These are phyloP conservation scores for Drusus annulatus DNA, from an alignment of 1,140 invertebrate genomes.

Conservation along the genomic window DNA sequence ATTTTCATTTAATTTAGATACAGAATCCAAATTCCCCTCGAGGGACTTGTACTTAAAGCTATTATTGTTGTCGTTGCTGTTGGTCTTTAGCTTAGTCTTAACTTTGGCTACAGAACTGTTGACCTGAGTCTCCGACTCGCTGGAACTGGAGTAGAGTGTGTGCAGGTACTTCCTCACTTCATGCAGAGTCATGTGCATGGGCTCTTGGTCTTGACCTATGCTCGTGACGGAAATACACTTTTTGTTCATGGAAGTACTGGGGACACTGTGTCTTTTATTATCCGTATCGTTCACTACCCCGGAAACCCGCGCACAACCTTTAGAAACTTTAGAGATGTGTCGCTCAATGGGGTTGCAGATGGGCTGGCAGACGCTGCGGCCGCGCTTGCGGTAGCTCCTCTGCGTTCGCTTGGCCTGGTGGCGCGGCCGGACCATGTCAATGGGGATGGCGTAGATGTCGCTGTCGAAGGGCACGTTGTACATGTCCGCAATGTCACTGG, in stretches of 20 bases:
- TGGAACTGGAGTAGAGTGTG: constrained; percentile 83
- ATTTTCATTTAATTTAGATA: constrained; percentile 61
- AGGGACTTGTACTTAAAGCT: constrained; percentile 53
- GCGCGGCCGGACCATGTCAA: constrained; percentile 79
- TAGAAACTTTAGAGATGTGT: constrained; percentile 30
- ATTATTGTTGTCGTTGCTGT: constrained; percentile 52
- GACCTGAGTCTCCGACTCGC: constrained; percentile 67
- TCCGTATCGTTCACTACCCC: constrained; percentile 71
- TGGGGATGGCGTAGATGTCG: constrained; percentile 88
- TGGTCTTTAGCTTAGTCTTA: constrained; percentile 61
- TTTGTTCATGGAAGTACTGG: constrained; percentile 72
- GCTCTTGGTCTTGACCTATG: constrained; percentile 65
- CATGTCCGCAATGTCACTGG: constrained; percentile 83
- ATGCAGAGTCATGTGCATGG: constrained; percentile 88
- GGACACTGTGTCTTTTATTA: constrained; percentile 68
- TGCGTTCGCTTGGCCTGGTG: constrained; percentile 70
- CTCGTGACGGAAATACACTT: constrained; percentile 64
- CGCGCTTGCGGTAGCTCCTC: constrained; percentile 74
- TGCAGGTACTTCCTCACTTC: constrained; percentile 88
- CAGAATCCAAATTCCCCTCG: constrained; percentile 51
- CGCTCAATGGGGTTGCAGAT: constrained; percentile 47
- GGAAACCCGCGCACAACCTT: constrained; percentile 50
- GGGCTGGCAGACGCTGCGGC: constrained; percentile 72
- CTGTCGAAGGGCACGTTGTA: constrained; percentile 90
- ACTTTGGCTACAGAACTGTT: constrained; percentile 59